Base-by-base conservation (phyloP, 1,140 invertebrate genomes). In the Bilobella aurantiaca region DNA sequence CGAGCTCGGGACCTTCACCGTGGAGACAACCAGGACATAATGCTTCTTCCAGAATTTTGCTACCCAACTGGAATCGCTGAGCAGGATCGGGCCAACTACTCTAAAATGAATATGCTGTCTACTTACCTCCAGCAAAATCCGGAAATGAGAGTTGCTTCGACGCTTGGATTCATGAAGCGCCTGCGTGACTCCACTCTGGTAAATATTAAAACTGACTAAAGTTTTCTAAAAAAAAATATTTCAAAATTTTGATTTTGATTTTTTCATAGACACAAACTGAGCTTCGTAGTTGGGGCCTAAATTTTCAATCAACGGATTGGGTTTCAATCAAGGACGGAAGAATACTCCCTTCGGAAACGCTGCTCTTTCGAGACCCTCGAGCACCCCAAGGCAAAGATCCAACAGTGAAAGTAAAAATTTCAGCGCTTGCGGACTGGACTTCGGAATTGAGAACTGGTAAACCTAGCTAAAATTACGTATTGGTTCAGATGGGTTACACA, bases 61-160 rank as follows among this genome's bases (percentile, higher is more conserved):
- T 62, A 67, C 37, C 69, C 71, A 64, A 73, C 72, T 1, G 72
- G 72, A 8, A 28, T 73, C 1, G 73, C 73, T 49, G 74, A 76
- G 5, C 62, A 64, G 5, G 75, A 76, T 69, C 66, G 74, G 18
- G 47, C 30, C 2, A 73, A 77, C 63, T 75, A 74, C 58, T 59
- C 61, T 25, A 67, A 76, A 16, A 78, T 78, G 77, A 67, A 69
- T 53, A 73, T 69, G 27, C 32, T 77, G 12, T 69, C 69, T n/a
- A 65, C 56, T 1, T 76, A 79, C 58, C 77, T 78, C 1, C 69
- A 80, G 30, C 75, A 80, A 0, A 76, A 75, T 5, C 81, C 81
- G 14, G 72, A 74, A 12, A 75, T 77, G 47, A 69, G 75, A 18
- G 70, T 75, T 12, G 30, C 66, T 5, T 63, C 65, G 5, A 42